phyloP scores from a whole-genome alignment of 2,113 vertebrate genomes.

The Phrynocephalus versicolor region DNA sequence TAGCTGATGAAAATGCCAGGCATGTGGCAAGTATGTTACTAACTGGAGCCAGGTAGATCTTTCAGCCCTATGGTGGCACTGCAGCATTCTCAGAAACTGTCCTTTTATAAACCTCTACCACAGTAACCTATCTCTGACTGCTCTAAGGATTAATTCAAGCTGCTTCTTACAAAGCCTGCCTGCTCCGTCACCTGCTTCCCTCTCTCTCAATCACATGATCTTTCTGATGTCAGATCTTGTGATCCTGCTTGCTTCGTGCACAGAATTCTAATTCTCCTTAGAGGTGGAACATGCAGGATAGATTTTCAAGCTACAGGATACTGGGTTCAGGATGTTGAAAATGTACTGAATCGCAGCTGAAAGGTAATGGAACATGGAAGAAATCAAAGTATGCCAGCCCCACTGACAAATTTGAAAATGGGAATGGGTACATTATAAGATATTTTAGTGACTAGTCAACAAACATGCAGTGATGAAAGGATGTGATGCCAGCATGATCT shows the following conservation, averaged over 20 bases:
- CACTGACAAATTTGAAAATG: background rate
- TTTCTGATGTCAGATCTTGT: slow-evolving; percentile 7
- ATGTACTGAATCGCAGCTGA: background rate
- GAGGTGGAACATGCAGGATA: background rate
- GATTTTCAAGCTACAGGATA: background rate
- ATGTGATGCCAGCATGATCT: background rate
- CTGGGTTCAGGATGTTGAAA: background rate
- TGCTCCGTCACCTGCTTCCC: background rate
- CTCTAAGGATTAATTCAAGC: slow-evolving; percentile 11
- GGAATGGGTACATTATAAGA: background rate
- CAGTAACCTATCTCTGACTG: background rate
- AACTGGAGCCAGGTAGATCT: background rate
- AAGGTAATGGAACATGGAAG: background rate
- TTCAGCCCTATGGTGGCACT: slow-evolving; percentile 4
- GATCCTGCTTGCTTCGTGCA: background rate
- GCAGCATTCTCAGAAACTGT: background rate
- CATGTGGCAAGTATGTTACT: background rate
- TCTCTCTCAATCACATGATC: slow-evolving; percentile 12
- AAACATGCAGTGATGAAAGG: background rate
- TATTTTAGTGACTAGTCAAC: background rate
- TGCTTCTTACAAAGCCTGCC: background rate
- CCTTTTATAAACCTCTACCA: background rate
- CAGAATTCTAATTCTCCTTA: background rate
- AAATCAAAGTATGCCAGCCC: background rate
- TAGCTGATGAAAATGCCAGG: no score